Percentiles rank a stretch among this genome's conserved stretches.
phyloP scores from a whole-genome alignment of 2,113 vertebrate genomes.

The Gopherus flavomarginatus region DNA sequence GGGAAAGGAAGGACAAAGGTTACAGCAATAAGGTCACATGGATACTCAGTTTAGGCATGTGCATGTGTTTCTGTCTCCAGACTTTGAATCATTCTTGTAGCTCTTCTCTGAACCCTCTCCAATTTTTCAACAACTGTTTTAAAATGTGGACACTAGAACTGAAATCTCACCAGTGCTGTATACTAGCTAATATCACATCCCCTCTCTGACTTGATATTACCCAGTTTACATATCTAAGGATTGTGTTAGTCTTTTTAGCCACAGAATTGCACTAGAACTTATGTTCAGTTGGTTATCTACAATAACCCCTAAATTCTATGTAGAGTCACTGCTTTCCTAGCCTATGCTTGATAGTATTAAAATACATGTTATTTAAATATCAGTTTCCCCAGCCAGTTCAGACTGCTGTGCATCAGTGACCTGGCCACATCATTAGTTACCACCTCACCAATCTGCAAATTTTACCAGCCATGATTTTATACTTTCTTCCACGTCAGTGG shows the following conservation, averaged over 20 bases:
- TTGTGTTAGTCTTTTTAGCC: neutral
- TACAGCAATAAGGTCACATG: neutral
- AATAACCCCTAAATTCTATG: neutral
- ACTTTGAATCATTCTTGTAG: neutral
- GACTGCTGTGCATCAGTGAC: neutral
- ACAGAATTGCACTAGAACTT: neutral
- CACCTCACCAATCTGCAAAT: accelerated
- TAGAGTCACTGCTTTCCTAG: too few species aligned
- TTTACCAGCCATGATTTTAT: neutral
- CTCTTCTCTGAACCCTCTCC: neutral
- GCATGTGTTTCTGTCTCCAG: neutral
- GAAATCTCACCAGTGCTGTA: neutral
- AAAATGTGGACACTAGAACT: neutral
- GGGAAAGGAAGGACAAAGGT: neutral
- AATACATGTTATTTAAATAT: too few species aligned
- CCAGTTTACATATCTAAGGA: neutral
- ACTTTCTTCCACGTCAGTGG: neutral
- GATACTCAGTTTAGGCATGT: neutral
- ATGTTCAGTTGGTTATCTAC: neutral
- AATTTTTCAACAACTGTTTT: neutral
- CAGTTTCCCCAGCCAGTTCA: too few species aligned
- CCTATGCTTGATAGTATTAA: too few species aligned
- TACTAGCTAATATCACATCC: neutral
- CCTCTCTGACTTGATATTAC: neutral
- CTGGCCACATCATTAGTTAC: too few species aligned